These are phyloP conservation scores for Poliocrania exsul DNA, from an alignment of 2,797 vertebrate genomes.

Conservation along the genomic window DNA sequence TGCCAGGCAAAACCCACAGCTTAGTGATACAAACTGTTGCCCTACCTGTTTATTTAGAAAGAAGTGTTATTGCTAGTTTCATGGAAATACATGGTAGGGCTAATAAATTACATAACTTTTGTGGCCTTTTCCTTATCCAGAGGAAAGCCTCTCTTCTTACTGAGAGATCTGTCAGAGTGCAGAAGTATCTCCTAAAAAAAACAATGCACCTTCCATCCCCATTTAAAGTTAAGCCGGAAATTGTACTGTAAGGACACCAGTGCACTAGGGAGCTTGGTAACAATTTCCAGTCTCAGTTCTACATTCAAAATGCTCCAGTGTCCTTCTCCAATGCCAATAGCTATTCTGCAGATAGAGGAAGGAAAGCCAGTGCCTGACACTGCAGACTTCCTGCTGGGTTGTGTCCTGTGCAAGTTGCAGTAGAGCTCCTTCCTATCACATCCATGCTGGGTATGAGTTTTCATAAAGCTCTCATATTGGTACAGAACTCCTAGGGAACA, in stretches of 20 bases:
- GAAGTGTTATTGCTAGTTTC: not conserved
- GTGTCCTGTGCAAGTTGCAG: not conserved
- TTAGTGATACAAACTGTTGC: not conserved
- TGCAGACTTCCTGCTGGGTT: not conserved
- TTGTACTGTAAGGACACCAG: not conserved
- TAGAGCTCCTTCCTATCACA: not conserved
- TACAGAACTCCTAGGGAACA: not conserved
- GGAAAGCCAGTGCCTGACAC: not conserved
- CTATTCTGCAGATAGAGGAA: not conserved
- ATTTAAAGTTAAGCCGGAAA: not conserved
- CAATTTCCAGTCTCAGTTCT: not conserved
- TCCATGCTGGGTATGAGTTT: not conserved
- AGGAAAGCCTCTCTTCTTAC: not conserved
- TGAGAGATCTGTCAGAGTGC: rapidly evolving
- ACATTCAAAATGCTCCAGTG: not conserved
- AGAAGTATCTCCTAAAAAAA: not conserved
- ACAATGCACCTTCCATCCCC: not conserved
- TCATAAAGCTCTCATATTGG: not conserved
- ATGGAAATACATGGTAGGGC: not conserved
- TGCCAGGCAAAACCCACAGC: not conserved
- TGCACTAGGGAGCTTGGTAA: not conserved
- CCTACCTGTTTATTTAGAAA: not conserved
- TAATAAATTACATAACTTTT: not conserved
- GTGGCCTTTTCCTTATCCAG: not conserved
- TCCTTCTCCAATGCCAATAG: not conserved